These are phyloP conservation scores for Megalurothrips usitatus DNA, from an alignment of 2,888 invertebrate genomes.

Conservation along the genomic window DNA sequence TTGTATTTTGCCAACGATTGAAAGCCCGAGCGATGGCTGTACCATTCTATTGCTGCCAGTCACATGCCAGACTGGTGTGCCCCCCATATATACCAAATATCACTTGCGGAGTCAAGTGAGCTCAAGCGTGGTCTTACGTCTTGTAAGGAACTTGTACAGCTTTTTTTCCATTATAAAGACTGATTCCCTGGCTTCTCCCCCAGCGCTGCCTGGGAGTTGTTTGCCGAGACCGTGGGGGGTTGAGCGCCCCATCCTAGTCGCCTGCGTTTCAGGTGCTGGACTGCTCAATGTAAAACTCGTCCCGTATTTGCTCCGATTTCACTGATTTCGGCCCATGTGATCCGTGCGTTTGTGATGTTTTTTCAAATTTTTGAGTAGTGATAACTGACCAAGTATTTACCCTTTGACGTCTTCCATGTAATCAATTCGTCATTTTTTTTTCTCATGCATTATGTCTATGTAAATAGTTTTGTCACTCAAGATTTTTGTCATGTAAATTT, in stretches of 20 bases:
- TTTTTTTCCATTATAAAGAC: constrained; percentile 1
- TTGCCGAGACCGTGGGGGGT: background rate
- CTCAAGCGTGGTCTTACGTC: too few relatives aligned
- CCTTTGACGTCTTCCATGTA: constrained; percentile 18
- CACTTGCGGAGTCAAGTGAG: background rate
- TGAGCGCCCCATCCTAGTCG: background rate
- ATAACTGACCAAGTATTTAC: constrained; percentile 23
- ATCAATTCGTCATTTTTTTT: background rate
- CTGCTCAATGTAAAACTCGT: constrained; percentile 17
- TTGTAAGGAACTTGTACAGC: background rate
- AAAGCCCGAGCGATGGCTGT: too few relatives aligned
- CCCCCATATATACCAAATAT: background rate
- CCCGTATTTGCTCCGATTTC: background rate
- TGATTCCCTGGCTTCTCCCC: background rate
- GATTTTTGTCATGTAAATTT: background rate
- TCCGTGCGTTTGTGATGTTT: background rate
- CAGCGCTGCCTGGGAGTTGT: background rate
- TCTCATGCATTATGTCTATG: too few relatives aligned
- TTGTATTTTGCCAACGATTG: too few relatives aligned
- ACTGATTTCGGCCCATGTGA: background rate
- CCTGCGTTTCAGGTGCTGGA: constrained; percentile 14
- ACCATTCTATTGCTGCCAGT: too few relatives aligned
- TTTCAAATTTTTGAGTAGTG: constrained; percentile 14
- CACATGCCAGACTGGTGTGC: too few relatives aligned
- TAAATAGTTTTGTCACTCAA: too few relatives aligned